A percentile compares a stretch with the other conserved stretches of the same genome.
These are phyloP conservation scores for Notechis scutatus DNA, from an alignment of 2,113 vertebrate genomes.

Conservation along the genomic window DNA sequence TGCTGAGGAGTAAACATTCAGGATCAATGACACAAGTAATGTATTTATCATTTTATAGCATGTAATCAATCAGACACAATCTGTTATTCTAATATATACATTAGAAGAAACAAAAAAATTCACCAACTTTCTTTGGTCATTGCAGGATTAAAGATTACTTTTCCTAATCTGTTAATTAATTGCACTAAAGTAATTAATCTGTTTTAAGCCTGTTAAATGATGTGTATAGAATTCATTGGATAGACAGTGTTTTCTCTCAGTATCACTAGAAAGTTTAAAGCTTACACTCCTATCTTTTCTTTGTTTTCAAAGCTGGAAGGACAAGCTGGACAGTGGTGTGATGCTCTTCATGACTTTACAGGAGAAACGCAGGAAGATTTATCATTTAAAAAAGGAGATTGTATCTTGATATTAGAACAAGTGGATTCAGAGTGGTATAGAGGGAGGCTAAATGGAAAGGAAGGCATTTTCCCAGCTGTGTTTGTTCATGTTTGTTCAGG, in stretches of 20 bases:
- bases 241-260: not conserved
- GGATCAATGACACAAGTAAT: conserved; percentile 72
- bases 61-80: not conserved
- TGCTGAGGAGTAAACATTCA: conserved; percentile 58
- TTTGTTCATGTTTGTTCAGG: conserved; percentile 79
- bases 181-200: conserved; percentile 3
- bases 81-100: not conserved
- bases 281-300: conserved; percentile 41
- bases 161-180: not conserved
- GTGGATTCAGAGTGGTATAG: conserved; percentile 81
- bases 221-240: not conserved
- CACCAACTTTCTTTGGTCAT: not conserved
- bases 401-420: conserved; percentile 78
- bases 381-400: conserved; percentile 81
- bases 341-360: conserved; percentile 84
- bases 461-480: conserved; percentile 84
- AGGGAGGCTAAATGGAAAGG: conserved; percentile 78
- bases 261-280: not conserved
- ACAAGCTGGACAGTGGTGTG: conserved; percentile 73
- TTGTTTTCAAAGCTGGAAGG: conserved; percentile 55
- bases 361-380: conserved; percentile 81
- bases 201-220: conserved; percentile 1
- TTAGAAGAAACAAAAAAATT: not conserved
- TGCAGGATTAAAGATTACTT: not conserved
- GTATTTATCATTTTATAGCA: not conserved